Conservation (phyloP, 2,888 invertebrate species). For the Metalampra italica region DNA sequence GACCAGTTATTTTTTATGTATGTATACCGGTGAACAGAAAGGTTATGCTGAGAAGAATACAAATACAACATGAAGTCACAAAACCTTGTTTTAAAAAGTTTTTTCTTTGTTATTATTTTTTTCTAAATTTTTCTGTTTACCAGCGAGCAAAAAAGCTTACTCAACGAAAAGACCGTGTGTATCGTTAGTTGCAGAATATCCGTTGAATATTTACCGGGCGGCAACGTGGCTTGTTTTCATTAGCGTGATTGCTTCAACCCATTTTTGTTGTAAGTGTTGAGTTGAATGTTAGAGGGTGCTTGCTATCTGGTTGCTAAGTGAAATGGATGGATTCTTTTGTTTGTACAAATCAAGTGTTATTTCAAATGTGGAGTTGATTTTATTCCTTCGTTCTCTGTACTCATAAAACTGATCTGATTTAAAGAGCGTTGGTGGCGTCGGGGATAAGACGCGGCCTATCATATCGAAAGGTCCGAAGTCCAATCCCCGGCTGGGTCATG, state of each 20-base stretch:
- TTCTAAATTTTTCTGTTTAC: too few relatives aligned
- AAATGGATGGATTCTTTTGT: constrained; percentile 20
- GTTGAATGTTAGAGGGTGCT: constrained; percentile 34
- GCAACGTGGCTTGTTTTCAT: constrained; percentile 42
- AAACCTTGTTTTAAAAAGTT: too few relatives aligned
- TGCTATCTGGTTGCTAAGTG: constrained; percentile 25
- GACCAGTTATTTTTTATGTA: too few relatives aligned
- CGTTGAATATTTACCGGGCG: constrained; percentile 40
- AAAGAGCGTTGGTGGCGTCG: too few relatives aligned
- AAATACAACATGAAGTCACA: too few relatives aligned
- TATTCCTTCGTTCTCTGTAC: too few relatives aligned
- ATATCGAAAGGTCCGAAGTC: too few relatives aligned
- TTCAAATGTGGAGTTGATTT: background rate
- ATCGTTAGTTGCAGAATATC: constrained; percentile 19
- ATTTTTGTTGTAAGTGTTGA: constrained; percentile 39
- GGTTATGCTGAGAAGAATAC: too few relatives aligned
- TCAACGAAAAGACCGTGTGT: constrained; percentile 14
- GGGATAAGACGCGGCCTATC: too few relatives aligned
- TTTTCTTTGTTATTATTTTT: background rate
- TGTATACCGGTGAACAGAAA: too few relatives aligned
- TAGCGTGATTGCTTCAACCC: constrained; percentile 42
- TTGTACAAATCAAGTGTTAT: constrained; percentile 1
- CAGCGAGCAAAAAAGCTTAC: background rate
- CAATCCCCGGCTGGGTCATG: too few relatives aligned
- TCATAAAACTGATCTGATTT: too few relatives aligned